phyloP scores from a whole-genome alignment of 1,140 invertebrate genomes.

The Anadara kagoshimensis region DNA sequence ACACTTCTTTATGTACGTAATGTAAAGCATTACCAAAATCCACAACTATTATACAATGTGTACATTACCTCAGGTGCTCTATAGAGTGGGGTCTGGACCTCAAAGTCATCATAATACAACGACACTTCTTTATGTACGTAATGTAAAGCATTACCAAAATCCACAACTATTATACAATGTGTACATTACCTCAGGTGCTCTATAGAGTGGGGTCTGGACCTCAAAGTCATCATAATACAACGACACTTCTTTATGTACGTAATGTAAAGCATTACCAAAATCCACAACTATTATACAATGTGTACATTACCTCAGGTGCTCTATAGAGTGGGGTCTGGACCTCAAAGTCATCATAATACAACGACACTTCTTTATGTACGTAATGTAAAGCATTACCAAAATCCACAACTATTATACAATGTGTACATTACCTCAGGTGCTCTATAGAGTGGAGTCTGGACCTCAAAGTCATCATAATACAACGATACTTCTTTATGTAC shows the following conservation, averaged over 20 bases:
- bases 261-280: conserved; percentile 73
- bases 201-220: conserved; percentile 82
- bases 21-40: conserved; percentile 74
- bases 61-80: conserved; percentile 80
- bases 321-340: conserved; percentile 84
- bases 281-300: conserved; percentile 67
- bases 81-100: conserved; percentile 81
- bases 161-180: conserved; percentile 63
- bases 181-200: conserved; percentile 79
- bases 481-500: conserved; percentile 71
- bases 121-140: conserved; percentile 71
- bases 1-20: conserved; percentile 70
- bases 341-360: conserved; percentile 74
- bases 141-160: conserved; percentile 74
- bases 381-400: conserved; percentile 71
- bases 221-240: conserved; percentile 74
- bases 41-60: conserved; percentile 60
- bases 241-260: conserved; percentile 70
- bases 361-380: conserved; percentile 69
- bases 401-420: no score
- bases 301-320: conserved; percentile 76
- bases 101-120: conserved; percentile 73
- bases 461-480: conserved; percentile 73
- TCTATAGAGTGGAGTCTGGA: conserved; percentile 84
- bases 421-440: conserved; percentile 76